Evolutionary conservation across 2,888 invertebrate species (phyloP).

Genomic region (Oxytorus armatus): DNA sequence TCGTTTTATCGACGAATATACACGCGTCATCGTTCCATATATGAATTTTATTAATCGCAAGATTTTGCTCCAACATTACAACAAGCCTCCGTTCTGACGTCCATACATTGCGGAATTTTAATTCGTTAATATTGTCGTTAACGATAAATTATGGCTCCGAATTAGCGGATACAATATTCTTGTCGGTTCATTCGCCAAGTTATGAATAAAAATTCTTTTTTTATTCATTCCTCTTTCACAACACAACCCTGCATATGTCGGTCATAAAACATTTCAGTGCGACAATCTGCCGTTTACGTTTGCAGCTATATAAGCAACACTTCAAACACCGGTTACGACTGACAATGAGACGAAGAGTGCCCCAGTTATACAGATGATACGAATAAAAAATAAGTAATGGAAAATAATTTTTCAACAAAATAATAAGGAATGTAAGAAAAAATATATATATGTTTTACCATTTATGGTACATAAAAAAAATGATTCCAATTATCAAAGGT

Average conservation of each 20-base stretch:
- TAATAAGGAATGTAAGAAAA: no score
- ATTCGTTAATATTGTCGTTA: background rate
- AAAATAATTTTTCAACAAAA: no score
- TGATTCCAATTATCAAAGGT: no score
- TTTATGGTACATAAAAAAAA: no score
- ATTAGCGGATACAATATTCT: background rate
- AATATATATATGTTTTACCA: no score
- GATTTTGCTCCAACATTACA: background rate
- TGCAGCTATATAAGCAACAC: background rate
- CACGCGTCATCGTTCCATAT: background rate
- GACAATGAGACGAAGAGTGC: background rate
- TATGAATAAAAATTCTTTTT: background rate
- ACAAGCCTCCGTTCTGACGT: background rate
- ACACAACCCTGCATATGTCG: slow-evolving; percentile 16
- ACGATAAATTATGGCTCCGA: background rate
- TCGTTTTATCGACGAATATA: no score
- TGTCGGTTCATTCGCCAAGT: background rate
- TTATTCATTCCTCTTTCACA: no score
- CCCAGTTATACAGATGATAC: background rate
- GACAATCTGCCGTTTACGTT: background rate
- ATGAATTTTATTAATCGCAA: background rate
- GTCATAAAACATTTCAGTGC: slow-evolving; percentile 8
- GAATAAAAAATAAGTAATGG: background rate
- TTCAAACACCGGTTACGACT: background rate
- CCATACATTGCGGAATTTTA: background rate